Conservation (phyloP, 2,888 invertebrate genomes). For the Spilarctia lutea region DNA sequence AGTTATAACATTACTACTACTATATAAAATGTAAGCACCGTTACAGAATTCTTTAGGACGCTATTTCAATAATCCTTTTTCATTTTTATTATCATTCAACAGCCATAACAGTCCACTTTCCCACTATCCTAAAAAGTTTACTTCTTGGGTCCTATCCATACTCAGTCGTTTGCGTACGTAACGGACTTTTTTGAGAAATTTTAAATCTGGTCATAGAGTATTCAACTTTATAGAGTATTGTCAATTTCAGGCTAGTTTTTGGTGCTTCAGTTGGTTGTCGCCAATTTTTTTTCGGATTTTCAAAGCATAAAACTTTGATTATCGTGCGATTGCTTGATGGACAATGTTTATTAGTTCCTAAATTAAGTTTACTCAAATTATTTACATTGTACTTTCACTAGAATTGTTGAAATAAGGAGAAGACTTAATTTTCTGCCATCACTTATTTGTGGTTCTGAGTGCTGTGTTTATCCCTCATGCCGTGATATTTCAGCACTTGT, state of each 20-base stretch:
- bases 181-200: constrained; percentile 65
- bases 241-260: constrained; percentile 79
- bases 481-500: constrained; percentile 72
- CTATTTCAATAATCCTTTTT: neutral
- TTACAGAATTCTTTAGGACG: neutral
- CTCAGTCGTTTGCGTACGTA: constrained; percentile 24
- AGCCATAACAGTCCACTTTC: no score
- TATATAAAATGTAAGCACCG: no score
- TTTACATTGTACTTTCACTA: constrained; percentile 45
- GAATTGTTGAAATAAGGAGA: constrained; percentile 41
- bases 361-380: constrained; percentile 44
- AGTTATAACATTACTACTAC: no score
- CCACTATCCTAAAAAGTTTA: neutral
- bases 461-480: constrained; percentile 80
- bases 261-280: constrained; percentile 81
- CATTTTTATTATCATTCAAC: no score
- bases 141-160: neutral
- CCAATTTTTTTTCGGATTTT: constrained; percentile 76
- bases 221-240: constrained; percentile 70
- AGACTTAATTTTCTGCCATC: constrained; percentile 62
- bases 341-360: constrained; percentile 47
- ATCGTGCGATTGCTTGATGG: constrained; percentile 43
- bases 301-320: constrained; percentile 62
- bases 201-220: constrained; percentile 75
- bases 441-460: constrained; percentile 73